Evolutionary conservation across 2,113 vertebrate species (phyloP), one percentile per base, ranked within the genome.

Genomic region (Cryptomyrus ogoouensis): DNA sequence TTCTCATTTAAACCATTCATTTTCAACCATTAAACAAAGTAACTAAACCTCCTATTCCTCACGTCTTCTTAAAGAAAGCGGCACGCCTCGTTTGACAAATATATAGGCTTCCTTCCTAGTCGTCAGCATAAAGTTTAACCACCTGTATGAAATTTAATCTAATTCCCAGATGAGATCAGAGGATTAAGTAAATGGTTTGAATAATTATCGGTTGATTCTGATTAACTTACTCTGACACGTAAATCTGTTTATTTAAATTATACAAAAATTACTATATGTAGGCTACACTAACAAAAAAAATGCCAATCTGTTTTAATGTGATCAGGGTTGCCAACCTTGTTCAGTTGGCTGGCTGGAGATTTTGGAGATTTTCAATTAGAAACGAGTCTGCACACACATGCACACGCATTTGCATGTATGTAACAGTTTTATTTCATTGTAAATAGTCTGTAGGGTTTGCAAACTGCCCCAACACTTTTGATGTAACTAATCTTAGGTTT

Each of bases 1-100:
- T 0, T 89, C 39, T 0, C 89, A 0, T 1, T 2, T 0, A 89
- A 6, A 0, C 88, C 49, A 2, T 92, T 93, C 94, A 95, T 96
- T 3, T 42, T 80, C 0, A 70, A 70, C 62, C 3, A 4, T 12
- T 13, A 13, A 27, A 27, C 5, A 1, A 21, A 42, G 1, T 10
- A 31, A 7, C 47, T 21, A 52, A 31, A 89, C 3, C 15, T 58
- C 8, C 49, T 77, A n/a, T 50, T 19, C 0, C 10, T 13, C 42
- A 17, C 2, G 27, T 35, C 47, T 42, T 3, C 58, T 70, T 80
- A 80, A n/a, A 83, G 47, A 21, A 24, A 50, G n/a, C 24, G 12
- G 27, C 46, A 27, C 27, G 47, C 0, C 70, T 27, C 27, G 31
- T 49, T 49, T 52, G 88, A 80, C n/a, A 70, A 70, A 70, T 70